Base-by-base conservation (phyloP, 2,888 invertebrate genomes). In the Hypsopygia costalis region DNA sequence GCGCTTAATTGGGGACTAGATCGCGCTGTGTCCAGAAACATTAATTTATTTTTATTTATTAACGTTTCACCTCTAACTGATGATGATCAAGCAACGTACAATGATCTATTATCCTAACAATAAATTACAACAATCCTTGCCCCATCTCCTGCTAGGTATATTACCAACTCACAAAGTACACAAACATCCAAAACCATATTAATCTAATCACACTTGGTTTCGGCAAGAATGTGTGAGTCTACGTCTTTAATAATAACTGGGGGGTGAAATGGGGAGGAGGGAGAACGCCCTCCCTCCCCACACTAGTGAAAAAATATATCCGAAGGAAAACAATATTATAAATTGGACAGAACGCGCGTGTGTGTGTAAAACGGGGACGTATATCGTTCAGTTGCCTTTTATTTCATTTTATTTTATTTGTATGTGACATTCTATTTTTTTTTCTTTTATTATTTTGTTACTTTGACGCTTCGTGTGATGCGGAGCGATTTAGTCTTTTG, bases 221-320 rank as follows among this genome's bases (percentile, higher is more conserved):
- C 75, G 68, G 68, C 75, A 79, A 81, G 81, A 72, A 81, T 87
- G 88, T 88, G 87, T 87, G 87, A 78, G 87, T 85, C 71, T 80
- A 76, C 85, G 85, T 87, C 87, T 88, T 88, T 88, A 88, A 88
- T 88, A 88, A 88, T 88, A 88, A 87, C 87, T 72, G 79, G 81
- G 83, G 76, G 70, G 63, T 38, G 43, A 36, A 47, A 44, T 44
- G 50, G 59, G 43, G 47, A 46, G 52, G 49, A 44, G 50, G 36
- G 47, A 38, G 51, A 41, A 41, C 50, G 47, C 41, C 55, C 43
- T 52, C 60, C 63, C 49, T 46, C 67, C 67, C 72, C 70, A 74
- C 72, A 77, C 87, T 88, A 87, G 83, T 87, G 87, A 86, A 88
- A 88, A 88, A 88, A 88, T 86, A 87, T 86, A 86, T 85, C 85